These are phyloP conservation scores for Epizoanthus stellaris DNA, from an alignment of 92 coral and sea anemone genomes.

Conservation along the genomic window DNA sequence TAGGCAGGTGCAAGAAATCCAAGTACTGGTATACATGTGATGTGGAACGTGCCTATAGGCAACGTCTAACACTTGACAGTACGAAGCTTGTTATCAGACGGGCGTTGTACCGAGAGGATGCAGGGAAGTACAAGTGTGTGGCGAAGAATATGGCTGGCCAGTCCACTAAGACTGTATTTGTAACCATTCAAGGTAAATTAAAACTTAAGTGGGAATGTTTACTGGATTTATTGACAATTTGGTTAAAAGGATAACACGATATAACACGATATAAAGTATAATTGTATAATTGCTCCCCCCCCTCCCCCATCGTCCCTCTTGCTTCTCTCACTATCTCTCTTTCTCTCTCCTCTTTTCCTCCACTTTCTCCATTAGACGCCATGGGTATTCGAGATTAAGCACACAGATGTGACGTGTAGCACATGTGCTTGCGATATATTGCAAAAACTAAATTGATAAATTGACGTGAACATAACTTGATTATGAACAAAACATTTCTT, in stretches of 20 bases:
- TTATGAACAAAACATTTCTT: too few species aligned
- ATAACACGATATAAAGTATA: too few species aligned
- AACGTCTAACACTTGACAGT: constrained; percentile 28
- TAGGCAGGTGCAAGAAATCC: constrained; percentile 61
- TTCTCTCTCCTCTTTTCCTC: background rate
- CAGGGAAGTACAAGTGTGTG: constrained; percentile 48
- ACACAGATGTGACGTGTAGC: too few species aligned
- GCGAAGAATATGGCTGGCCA: constrained; percentile 52
- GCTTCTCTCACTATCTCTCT: background rate
- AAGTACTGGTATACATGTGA: constrained; percentile 33
- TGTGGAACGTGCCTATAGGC: background rate
- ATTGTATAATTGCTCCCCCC: too few species aligned
- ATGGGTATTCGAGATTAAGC: too few species aligned
- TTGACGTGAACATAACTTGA: too few species aligned
- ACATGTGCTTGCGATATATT: too few species aligned
- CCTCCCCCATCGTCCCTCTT: too few species aligned
- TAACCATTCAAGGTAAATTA: constrained; percentile 67
- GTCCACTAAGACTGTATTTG: background rate
- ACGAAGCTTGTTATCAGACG: constrained; percentile 41
- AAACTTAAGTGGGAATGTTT: background rate
- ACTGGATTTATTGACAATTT: background rate
- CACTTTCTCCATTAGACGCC: background rate
- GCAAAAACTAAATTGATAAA: too few species aligned
- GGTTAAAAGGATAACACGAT: too few species aligned
- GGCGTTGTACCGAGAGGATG: constrained; percentile 44